Conservation (phyloP, 92 coral and sea anemone species). For the Porites cylindrica region DNA sequence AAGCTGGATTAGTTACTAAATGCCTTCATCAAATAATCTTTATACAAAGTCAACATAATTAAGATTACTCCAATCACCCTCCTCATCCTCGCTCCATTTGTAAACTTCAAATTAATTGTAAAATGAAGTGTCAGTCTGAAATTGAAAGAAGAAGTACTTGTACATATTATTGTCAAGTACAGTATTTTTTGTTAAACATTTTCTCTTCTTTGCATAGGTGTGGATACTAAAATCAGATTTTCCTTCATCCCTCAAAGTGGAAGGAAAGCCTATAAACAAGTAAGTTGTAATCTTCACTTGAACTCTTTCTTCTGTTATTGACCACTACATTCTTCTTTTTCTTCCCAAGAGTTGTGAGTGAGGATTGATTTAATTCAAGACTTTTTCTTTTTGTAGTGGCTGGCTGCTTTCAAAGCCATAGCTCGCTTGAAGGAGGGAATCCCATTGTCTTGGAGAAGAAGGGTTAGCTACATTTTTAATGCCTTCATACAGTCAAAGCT, state of each 20-base stretch:
- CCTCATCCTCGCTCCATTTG: not conserved
- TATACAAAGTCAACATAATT: no score
- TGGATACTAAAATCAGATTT: conserved; percentile 94
- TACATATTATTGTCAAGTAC: not conserved
- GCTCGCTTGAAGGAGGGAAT: conserved; percentile 94
- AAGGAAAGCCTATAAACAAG: conserved; percentile 94
- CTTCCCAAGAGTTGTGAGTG: not conserved
- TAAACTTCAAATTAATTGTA: no score
- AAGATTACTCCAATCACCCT: no score
- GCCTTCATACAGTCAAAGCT: no score
- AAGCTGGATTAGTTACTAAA: no score
- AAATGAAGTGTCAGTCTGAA: no score
- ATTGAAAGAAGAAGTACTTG: no score
- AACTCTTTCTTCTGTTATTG: no score
- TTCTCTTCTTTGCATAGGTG: conserved; percentile 61
- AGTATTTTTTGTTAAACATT: not conserved
- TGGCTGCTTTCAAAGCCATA: conserved; percentile 98
- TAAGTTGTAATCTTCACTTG: conserved; percentile 21
- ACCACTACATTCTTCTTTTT: no score
- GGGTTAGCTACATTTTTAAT: conserved; percentile 67
- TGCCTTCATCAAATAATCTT: no score
- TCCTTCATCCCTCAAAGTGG: conserved; percentile 98
- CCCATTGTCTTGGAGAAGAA: conserved; percentile 92
- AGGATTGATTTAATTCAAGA: not conserved
- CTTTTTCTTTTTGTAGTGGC: conserved; percentile 71